phyloP scores from a whole-genome alignment of 2,888 invertebrate genomes.

The Podabrus alpinus region DNA sequence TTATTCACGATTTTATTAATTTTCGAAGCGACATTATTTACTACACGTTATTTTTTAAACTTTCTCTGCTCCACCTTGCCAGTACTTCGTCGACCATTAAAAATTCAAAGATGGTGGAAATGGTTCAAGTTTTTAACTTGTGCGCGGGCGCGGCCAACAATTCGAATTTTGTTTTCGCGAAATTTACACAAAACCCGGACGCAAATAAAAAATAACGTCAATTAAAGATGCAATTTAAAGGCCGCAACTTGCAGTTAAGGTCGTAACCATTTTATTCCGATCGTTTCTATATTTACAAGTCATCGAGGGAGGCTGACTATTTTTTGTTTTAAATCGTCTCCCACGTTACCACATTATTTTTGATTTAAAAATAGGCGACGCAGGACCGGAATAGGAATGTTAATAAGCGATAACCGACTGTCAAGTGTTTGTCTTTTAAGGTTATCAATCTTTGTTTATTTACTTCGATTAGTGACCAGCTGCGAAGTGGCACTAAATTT shows the following conservation, averaged over 20 bases:
- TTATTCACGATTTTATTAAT: background rate
- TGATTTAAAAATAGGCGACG: background rate
- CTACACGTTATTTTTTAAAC: conserved; percentile 16
- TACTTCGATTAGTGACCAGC: no score
- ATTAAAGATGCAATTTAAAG: background rate
- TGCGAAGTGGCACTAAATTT: no score
- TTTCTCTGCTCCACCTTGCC: conserved; percentile 30
- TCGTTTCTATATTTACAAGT: background rate
- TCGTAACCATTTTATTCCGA: background rate
- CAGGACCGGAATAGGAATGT: background rate
- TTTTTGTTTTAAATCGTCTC: background rate
- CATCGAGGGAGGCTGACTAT: background rate
- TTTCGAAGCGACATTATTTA: conserved; percentile 12
- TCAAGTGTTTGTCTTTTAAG: no score
- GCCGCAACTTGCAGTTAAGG: background rate
- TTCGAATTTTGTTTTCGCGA: background rate
- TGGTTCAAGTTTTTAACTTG: background rate
- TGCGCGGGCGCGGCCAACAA: conserved; percentile 2
- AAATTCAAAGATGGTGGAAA: conserved; percentile 27
- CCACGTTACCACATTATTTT: background rate
- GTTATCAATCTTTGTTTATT: no score
- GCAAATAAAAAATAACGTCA: background rate
- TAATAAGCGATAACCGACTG: background rate
- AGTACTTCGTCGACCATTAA: conserved; percentile 26
- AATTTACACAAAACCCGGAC: background rate